These are phyloP conservation scores for Drosophila ochracea DNA, from an alignment of 2,888 invertebrate genomes.

Conservation along the genomic window DNA sequence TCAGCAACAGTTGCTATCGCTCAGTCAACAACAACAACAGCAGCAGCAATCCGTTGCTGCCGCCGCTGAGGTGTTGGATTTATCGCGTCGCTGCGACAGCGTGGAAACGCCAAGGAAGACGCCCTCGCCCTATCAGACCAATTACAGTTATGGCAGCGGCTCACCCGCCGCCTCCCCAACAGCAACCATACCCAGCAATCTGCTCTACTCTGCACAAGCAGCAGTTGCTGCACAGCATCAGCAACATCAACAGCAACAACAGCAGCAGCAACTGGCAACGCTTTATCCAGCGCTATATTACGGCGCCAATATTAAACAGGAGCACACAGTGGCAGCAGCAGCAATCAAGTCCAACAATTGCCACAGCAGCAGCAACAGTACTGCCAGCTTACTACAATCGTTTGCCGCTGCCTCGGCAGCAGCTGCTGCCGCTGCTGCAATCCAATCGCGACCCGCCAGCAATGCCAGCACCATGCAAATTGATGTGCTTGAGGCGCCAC, in stretches of 20 bases:
- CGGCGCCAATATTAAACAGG: constrained; percentile 65
- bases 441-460: constrained; percentile 57
- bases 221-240: constrained; percentile 39
- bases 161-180: constrained; percentile 78
- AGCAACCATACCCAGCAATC: constrained; percentile 57
- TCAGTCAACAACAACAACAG: constrained; percentile 68
- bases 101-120: constrained; percentile 82
- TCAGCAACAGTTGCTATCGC: constrained; percentile 74
- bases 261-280: constrained; percentile 60
- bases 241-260: constrained; percentile 35
- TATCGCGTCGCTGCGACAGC: constrained; percentile 84
- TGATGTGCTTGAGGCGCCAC: constrained; percentile 53
- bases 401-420: constrained; percentile 52
- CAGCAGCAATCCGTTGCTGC: constrained; percentile 51
- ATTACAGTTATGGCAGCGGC: constrained; percentile 78
- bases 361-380: constrained; percentile 36
- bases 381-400: constrained; percentile 40
- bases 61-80: constrained; percentile 82
- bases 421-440: constrained; percentile 40
- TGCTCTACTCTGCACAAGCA: constrained; percentile 55
- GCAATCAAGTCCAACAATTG: constrained; percentile 11
- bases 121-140: constrained; percentile 83
- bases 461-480: constrained; percentile 71
- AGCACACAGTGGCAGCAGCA: constrained; percentile 33
- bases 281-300: constrained; percentile 75